Evolutionary conservation across 2,113 vertebrate genomes (phyloP).

Genomic region (Haemorhous mexicanus): DNA sequence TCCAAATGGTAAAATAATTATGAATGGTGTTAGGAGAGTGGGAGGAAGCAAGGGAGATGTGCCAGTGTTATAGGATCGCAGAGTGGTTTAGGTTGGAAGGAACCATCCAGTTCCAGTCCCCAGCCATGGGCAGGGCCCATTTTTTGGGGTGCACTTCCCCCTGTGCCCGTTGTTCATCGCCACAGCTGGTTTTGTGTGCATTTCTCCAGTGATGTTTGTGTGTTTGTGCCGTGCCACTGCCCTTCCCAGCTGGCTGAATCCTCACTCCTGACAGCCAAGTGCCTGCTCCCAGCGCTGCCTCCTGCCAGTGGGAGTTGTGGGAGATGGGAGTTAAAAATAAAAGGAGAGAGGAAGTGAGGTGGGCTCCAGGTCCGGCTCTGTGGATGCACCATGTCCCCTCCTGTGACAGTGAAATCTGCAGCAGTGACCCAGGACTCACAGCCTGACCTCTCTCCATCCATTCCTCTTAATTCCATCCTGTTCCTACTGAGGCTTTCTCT

Average conservation of each 20-base stretch:
- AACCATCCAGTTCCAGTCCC: too few relatives aligned
- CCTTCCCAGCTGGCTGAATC: neutral
- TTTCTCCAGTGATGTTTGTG: neutral
- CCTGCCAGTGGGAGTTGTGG: neutral
- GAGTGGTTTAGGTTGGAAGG: neutral
- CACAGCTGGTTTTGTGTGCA: neutral
- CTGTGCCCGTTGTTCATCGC: rapidly evolving
- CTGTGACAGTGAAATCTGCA: neutral
- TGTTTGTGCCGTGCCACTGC: rapidly evolving
- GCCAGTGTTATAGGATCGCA: neutral
- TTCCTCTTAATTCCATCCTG: neutral
- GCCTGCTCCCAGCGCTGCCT: neutral
- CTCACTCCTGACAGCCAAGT: neutral
- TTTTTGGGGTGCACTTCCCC: neutral
- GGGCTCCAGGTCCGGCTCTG: rapidly evolving
- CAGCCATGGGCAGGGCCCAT: neutral
- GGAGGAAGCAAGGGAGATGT: neutral
- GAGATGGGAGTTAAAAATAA: neutral
- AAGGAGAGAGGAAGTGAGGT: neutral
- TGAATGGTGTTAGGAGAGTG: neutral
- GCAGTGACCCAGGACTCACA: neutral
- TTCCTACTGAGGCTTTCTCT: neutral
- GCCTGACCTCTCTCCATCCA: neutral
- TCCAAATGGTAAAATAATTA: neutral
- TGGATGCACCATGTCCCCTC: neutral